Evolutionary conservation across 2,797 vertebrate species (phyloP).

Genomic region (Limnodromus scolopaceus): DNA sequence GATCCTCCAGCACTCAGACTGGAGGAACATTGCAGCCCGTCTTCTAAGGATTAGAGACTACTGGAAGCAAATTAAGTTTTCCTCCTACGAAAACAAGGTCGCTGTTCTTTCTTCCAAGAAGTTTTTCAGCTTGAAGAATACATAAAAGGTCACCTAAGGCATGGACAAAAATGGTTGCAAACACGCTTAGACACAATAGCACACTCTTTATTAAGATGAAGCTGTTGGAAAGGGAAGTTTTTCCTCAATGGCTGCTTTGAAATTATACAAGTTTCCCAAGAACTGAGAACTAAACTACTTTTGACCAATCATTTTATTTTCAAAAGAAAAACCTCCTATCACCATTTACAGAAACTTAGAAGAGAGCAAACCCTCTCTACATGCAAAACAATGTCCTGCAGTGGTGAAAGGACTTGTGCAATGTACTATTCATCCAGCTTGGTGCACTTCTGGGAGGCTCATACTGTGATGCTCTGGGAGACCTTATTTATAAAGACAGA

Average conservation of each 20-base stretch:
- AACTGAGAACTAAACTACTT: neutral
- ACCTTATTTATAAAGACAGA: neutral
- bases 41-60: neutral
- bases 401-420: neutral
- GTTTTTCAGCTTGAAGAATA: neutral
- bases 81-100: neutral
- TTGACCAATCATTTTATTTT: neutral
- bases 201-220: neutral
- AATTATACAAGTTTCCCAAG: neutral
- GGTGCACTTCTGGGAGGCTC: neutral
- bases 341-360: neutral
- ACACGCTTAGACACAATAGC: neutral
- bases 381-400: neutral
- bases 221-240: neutral
- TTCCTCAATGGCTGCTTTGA: neutral
- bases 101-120: neutral
- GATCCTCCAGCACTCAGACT: neutral
- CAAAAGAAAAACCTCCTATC: neutral
- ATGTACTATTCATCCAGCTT: neutral
- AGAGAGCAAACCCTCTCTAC: neutral
- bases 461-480: fast-evolving
- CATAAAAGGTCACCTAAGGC: neutral
- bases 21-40: neutral
- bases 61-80: neutral
- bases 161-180: neutral